Base-by-base conservation (phyloP, 2,888 invertebrate species). In the Drosophila diplacantha region DNA sequence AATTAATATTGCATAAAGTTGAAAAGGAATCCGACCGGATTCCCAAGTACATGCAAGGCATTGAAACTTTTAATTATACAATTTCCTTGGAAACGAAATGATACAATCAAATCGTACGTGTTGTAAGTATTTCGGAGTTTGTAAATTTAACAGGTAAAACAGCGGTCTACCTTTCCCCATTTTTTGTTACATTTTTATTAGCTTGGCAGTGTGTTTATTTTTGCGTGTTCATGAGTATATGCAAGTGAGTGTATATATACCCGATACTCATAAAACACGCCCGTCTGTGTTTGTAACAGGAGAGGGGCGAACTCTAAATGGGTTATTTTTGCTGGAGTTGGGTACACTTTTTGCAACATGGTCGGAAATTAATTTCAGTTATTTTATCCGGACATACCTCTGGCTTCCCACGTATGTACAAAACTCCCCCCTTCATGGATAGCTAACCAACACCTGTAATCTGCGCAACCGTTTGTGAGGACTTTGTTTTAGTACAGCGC, bases 61-160 rank as follows among this genome's bases (percentile, higher is more conserved):
- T 51, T 46, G 43, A 20, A 60, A 55, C 66, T 61, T 56, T 66
- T 70, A 66, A 70, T 71, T 60, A 57, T 34, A 22, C 5, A 12
- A 51, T 18, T 29, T 26, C 24, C 38, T 18, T 24, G 16, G 32
- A 20, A 38, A 32, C 16, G 12, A 46, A 44, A 49, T 39, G 18
- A 57, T 29, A 51, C 24, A 32, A 34, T 49, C 55, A 20, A 51
- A 22, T 20, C 14, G 44, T 44, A 14, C 18, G 44, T 18, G 29
- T 29, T 29, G 29, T n/a, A n/a, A n/a, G n/a, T 14, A 14, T 29
- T 44, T 29, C 5, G 29, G 29, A 29, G 18, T 29, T 29, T 29
- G 2, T 8, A 8, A 29, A 14, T 18, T 18, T 31, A 31, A 31
- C 18, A 46, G 18, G 18, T 44, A 16, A 44, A 29, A 18, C 29